Evolutionary conservation across 2,797 vertebrate species (phyloP).

Genomic region (Tiaroga cobitis): DNA sequence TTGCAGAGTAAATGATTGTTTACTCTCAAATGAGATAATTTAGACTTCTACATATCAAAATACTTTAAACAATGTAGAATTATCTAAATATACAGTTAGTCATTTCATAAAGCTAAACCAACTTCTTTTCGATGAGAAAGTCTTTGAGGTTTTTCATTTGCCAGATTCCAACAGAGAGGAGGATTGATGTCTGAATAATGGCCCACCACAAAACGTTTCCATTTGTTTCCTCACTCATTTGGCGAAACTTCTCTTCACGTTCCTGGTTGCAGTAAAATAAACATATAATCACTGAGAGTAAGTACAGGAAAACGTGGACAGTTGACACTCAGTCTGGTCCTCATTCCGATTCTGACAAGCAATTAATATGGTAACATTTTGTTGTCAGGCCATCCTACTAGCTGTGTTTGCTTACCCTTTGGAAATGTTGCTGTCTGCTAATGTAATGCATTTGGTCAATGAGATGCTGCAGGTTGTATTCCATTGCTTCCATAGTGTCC

Average conservation of each 20-base stretch:
- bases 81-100: background rate
- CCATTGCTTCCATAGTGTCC: conserved; percentile 82
- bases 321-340: conserved; percentile 22
- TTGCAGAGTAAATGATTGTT: background rate
- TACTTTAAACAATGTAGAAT: background rate
- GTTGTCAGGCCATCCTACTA: background rate
- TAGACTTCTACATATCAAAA: background rate
- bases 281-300: conserved; percentile 7
- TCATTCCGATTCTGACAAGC: background rate
- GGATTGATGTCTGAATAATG: conserved; percentile 80
- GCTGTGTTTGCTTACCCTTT: conserved; percentile 72
- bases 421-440: conserved; percentile 84
- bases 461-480: conserved; percentile 80
- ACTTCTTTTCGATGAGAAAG: conserved; percentile 92
- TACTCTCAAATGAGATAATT: background rate
- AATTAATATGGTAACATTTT: background rate
- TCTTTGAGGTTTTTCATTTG: conserved; percentile 91
- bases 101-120: conserved; percentile 78
- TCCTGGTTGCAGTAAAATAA: conserved; percentile 72
- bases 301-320: background rate
- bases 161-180: conserved; percentile 87
- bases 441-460: conserved; percentile 85
- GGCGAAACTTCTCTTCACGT: conserved; percentile 89
- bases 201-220: conserved; percentile 91
- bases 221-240: conserved; percentile 88